Evolutionary conservation across 1,140 invertebrate genomes (phyloP), one percentile per base, ranked within the genome.

Genomic region (Dreissena rostriformis): DNA sequence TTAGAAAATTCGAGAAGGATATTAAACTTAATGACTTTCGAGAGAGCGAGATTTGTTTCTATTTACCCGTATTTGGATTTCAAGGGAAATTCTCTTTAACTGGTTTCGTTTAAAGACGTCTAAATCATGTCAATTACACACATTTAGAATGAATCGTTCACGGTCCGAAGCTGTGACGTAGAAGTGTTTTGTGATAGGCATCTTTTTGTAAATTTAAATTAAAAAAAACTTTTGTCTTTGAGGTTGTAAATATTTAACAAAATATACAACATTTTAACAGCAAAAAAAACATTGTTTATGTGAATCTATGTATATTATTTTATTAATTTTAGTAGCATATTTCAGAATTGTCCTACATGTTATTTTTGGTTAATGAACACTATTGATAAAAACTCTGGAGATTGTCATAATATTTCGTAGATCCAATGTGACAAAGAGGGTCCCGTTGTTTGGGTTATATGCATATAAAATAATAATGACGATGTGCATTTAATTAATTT

Each of bases 31-130:
- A 81, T 81, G 71, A 72, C 79, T 53, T 19, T 49, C 19, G 66
- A 65, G 53, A 63, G 19, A 12, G 1, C 12, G 71, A 65, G 79
- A 81, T 81, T 81, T 81, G 79, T 81, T 81, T 73, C 71, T 73
- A 72, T 81, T 81, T 81, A 39, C 68, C 68, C 68, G 61, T 81
- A 81, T 81, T 73, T 81, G 70, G 53, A 63, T 73, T 71, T 57
- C 55, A 51, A 63, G 68, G 68, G 51, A 68, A 71, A 55, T 66
- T 57, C 53, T 57, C 77, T 70, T 19, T 79, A 26, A 79, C 70
- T 79, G 53, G 77, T 70, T 79, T 79, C 68, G 51, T 52, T 57
- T 70, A 70, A 79, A 79, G 57, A 19, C 39, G 49, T 55, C 67
- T 26, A 68, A 68, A 79, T 70, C 49, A 70, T 68, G 14, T 71